A percentile compares a stretch with the other conserved stretches of the same genome.
Conservation (phyloP, 2,113 vertebrate species). For the Psittacula cyanocephala region DNA sequence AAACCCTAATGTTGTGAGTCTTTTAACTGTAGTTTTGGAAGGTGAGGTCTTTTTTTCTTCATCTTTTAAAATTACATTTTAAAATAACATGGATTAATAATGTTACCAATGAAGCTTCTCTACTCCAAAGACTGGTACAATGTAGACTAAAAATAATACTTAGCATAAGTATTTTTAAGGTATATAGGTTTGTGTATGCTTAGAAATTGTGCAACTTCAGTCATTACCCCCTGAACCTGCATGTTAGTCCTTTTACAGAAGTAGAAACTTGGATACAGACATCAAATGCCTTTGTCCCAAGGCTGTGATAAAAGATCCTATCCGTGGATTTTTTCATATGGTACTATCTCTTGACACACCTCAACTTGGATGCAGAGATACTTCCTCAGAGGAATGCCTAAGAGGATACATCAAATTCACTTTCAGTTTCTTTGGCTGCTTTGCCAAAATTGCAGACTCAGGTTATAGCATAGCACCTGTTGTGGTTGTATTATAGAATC, state of each 20-base stretch:
- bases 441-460: background rate
- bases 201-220: background rate
- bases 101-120: background rate
- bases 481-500: background rate
- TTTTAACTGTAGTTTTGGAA: background rate
- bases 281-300: background rate
- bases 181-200: background rate
- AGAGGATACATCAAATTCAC: background rate
- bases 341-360: background rate
- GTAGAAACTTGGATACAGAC: background rate
- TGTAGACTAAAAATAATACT: background rate
- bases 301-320: background rate
- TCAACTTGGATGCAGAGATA: background rate
- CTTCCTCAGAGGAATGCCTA: background rate
- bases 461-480: background rate
- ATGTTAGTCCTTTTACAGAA: background rate
- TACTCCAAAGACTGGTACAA: background rate
- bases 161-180: background rate
- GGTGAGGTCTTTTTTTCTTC: background rate
- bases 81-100: background rate
- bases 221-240: background rate
- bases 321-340: background rate
- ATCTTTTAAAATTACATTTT: background rate
- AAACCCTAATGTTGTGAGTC: background rate
- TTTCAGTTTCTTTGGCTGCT: background rate